These are phyloP conservation scores for Eolophus roseicapilla DNA, from an alignment of 2,113 vertebrate genomes.

Conservation along the genomic window DNA sequence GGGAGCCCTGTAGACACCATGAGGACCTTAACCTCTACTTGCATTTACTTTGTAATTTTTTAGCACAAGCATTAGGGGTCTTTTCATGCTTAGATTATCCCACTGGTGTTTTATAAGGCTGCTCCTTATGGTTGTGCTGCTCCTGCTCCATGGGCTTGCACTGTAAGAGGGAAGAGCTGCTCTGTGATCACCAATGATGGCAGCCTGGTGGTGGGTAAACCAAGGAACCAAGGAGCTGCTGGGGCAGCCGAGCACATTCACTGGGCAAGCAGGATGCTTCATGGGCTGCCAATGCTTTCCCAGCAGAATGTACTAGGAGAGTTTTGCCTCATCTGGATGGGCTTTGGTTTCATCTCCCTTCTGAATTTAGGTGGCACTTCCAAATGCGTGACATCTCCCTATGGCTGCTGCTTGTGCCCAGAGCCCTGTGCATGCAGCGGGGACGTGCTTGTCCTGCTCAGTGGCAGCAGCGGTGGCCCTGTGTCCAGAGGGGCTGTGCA, in stretches of 20 bases:
- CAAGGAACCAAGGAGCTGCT: neutral
- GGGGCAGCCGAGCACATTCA: neutral
- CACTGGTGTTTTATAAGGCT: neutral
- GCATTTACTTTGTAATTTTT: neutral
- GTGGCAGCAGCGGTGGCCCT: rapidly evolving
- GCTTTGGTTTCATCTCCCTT: neutral
- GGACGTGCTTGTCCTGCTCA: neutral
- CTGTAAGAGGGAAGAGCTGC: neutral
- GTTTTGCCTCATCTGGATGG: neutral
- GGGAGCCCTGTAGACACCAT: neutral
- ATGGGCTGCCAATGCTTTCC: neutral
- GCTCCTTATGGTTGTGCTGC: neutral
- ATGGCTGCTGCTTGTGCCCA: neutral
- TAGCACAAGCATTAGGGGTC: neutral
- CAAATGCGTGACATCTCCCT: neutral
- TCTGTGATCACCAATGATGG: neutral
- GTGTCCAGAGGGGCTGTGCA: neutral
- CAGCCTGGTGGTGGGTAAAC: neutral
- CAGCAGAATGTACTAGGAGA: neutral
- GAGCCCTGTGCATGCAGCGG: neutral
- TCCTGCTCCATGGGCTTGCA: neutral
- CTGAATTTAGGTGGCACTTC: neutral
- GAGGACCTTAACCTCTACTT: neutral
- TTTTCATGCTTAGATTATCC: neutral
- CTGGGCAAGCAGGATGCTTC: neutral